Evolutionary conservation across 2,888 invertebrate genomes (phyloP).

Genomic region (Tupiocoris notatus): DNA sequence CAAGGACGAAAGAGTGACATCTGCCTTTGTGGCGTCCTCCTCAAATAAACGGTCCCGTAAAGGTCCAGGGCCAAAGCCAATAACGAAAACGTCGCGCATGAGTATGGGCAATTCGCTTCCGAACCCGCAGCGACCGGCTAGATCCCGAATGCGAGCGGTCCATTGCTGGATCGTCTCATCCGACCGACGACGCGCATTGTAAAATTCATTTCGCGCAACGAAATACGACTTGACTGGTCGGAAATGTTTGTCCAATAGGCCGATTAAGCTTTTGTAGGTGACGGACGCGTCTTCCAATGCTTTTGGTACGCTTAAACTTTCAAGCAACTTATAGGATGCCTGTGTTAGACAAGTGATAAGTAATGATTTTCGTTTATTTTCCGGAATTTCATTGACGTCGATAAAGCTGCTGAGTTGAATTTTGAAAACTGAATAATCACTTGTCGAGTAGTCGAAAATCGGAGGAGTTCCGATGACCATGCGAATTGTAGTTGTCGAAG

Average conservation of each 20-base stretch:
- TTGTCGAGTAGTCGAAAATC: not conserved
- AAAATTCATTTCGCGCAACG: conserved; percentile 5
- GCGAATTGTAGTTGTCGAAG: too few relatives aligned
- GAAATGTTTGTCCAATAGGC: not conserved
- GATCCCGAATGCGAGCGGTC: not conserved
- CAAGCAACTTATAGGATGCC: not conserved
- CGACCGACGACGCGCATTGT: not conserved
- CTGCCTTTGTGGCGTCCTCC: conserved; percentile 5
- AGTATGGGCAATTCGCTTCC: not conserved
- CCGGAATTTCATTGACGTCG: not conserved
- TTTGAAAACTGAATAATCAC: not conserved
- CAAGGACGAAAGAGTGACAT: not conserved
- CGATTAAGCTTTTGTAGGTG: not conserved
- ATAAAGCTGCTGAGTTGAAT: not conserved
- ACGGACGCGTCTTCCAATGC: not conserved
- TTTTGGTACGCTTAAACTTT: not conserved
- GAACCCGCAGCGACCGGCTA: not conserved
- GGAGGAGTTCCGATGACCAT: not conserved
- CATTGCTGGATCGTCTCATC: conserved; percentile 9
- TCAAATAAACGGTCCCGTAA: not conserved
- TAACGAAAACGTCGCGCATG: conserved; percentile 5
- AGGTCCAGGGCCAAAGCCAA: not conserved
- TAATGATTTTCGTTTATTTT: not conserved
- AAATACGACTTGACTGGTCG: not conserved
- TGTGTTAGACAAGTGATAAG: not conserved